Evolutionary conservation across 2,888 invertebrate species (phyloP).

Genomic region (Hydrotaea diabolus): DNA sequence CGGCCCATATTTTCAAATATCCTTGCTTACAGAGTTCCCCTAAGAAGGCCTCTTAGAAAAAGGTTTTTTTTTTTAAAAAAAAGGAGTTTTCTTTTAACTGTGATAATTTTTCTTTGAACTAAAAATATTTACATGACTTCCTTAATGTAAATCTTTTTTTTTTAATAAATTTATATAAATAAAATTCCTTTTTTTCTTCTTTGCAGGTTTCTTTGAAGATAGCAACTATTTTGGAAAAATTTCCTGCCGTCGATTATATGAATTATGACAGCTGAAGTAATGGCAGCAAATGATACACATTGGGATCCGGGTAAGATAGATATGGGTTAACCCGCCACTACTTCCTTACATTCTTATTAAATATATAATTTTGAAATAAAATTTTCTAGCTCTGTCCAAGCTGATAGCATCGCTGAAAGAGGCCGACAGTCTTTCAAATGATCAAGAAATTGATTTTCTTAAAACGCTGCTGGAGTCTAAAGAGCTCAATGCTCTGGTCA

Average conservation of each 20-base stretch:
- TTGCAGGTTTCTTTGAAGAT: constrained; percentile 39
- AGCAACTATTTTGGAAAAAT: constrained; percentile 25
- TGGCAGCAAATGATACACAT: constrained; percentile 79
- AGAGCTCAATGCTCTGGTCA: constrained; percentile 93
- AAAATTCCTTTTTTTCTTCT: background rate
- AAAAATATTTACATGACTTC: too few relatives aligned
- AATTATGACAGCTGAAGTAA: constrained; percentile 80
- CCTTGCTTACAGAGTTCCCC: too few relatives aligned
- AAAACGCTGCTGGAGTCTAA: constrained; percentile 92
- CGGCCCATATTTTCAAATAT: too few relatives aligned
- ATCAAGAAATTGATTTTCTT: constrained; percentile 93
- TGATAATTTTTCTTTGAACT: too few relatives aligned
- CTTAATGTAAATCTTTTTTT: too few relatives aligned
- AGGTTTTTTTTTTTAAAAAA: too few relatives aligned
- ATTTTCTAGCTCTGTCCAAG: constrained; percentile 86
- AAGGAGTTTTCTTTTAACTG: too few relatives aligned
- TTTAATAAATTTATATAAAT: too few relatives aligned
- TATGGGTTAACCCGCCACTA: too few relatives aligned
- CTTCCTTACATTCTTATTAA: background rate
- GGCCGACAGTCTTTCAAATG: constrained; percentile 87
- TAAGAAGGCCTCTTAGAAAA: too few relatives aligned
- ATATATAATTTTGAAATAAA: background rate
- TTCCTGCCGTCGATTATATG: constrained; percentile 68
- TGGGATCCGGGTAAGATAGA: constrained; percentile 80
- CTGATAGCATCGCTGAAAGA: constrained; percentile 91